A percentile compares a stretch with the other conserved stretches of the same genome.
phyloP scores from a whole-genome alignment of 2,113 vertebrate species.

The Grammomys surdaster region DNA sequence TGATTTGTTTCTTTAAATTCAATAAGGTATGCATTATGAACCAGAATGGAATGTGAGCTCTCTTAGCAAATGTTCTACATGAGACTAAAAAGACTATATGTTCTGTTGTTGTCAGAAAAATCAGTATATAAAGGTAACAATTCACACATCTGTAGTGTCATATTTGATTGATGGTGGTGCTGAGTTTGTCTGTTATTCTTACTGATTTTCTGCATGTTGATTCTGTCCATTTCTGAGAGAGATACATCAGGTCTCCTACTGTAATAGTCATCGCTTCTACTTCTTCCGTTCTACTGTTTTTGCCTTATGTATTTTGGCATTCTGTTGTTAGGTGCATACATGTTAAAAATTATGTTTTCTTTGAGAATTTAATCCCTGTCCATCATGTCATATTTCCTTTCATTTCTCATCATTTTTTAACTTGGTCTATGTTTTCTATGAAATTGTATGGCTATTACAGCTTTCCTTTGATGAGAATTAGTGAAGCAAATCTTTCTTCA shows the following conservation, averaged over 20 bases:
- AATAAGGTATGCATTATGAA: not conserved
- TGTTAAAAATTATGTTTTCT: not conserved
- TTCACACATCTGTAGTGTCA: too few relatives aligned
- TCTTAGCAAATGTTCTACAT: not conserved
- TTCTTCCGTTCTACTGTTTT: not conserved
- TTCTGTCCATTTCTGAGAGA: not conserved
- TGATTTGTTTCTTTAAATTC: not conserved
- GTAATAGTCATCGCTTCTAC: not conserved
- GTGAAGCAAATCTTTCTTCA: not conserved
- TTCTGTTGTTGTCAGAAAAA: not conserved
- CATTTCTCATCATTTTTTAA: not conserved
- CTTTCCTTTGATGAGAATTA: not conserved
- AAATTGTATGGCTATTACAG: not conserved
- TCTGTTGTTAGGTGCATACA: not conserved
- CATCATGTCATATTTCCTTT: not conserved
- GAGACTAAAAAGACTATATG: not conserved
- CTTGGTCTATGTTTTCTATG: not conserved
- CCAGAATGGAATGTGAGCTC: not conserved
- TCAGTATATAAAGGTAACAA: not conserved
- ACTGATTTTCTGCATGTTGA: not conserved
- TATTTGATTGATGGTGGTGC: not conserved
- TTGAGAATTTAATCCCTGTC: not conserved
- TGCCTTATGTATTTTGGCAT: not conserved
- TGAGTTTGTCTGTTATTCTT: not conserved
- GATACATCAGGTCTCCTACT: not conserved